Conservation (phyloP, 2,113 vertebrate species). For the Sminthopsis crassicaudata region DNA sequence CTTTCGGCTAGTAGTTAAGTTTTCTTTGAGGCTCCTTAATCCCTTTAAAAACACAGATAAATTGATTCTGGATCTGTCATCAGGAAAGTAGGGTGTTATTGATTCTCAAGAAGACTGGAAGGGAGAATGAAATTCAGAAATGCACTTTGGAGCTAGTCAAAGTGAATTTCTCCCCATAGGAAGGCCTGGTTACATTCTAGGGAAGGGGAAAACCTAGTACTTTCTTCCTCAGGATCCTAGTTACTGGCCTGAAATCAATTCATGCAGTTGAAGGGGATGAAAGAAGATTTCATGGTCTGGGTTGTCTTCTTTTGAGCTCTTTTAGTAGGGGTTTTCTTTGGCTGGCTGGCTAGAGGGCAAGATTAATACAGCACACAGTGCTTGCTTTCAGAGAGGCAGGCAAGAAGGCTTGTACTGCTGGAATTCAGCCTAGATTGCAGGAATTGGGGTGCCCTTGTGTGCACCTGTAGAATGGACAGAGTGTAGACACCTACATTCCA, state of each 20-base stretch:
- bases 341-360: conserved; percentile 66
- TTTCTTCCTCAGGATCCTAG: conserved; percentile 51
- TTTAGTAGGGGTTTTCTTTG: conserved; percentile 57
- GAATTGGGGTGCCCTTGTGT: conserved; percentile 14
- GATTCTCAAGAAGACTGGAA: conserved; percentile 46
- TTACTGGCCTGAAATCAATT: conserved; percentile 75
- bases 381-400: conserved; percentile 31
- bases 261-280: conserved; percentile 69
- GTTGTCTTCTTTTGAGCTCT: conserved; percentile 65
- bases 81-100: conserved; percentile 49
- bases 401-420: conserved; percentile 29
- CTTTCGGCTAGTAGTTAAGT: conserved; percentile 43
- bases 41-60: neutral
- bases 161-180: conserved; percentile 47
- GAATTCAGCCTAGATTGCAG: conserved; percentile 34
- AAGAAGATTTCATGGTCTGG: conserved; percentile 75
- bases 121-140: conserved; percentile 57
- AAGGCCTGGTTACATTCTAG: conserved; percentile 35
- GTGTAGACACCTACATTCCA: conserved; percentile 7
- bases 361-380: conserved; percentile 57
- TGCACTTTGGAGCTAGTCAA: conserved; percentile 56
- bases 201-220: neutral
- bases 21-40: conserved; percentile 46
- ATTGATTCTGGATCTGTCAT: conserved; percentile 8
- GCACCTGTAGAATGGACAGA: neutral